Conservation (phyloP, 2,888 invertebrate genomes). For the Nycteola revayana region DNA sequence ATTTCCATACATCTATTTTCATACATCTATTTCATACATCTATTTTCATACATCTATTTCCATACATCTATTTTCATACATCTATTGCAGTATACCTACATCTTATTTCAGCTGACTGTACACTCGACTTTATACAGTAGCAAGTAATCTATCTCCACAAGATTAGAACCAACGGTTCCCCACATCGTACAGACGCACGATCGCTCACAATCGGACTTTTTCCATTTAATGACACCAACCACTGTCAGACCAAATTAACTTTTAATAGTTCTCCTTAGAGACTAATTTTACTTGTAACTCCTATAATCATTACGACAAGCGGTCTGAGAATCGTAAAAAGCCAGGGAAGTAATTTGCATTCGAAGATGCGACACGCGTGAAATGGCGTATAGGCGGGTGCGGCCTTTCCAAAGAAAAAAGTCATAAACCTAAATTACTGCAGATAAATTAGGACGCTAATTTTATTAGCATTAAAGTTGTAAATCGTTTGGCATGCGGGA, state of each 20-base stretch:
- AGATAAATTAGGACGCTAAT: slow-evolving; percentile 75
- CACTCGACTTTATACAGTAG: slow-evolving; percentile 3
- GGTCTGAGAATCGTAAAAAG: slow-evolving; percentile 67
- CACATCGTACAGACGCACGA: slow-evolving; percentile 21
- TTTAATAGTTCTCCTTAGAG: slow-evolving; percentile 29
- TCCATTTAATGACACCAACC: slow-evolving; percentile 16
- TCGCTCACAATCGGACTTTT: slow-evolving; percentile 6
- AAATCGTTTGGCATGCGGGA: slow-evolving; percentile 57
- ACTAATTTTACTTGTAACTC: slow-evolving; percentile 28
- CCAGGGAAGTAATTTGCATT: slow-evolving; percentile 71
- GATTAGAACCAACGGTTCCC: slow-evolving; percentile 34
- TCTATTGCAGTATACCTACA: too few species aligned
- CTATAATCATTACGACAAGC: slow-evolving; percentile 39
- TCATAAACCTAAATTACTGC: slow-evolving; percentile 64
- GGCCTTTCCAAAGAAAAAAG: slow-evolving; percentile 46
- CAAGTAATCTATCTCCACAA: slow-evolving; percentile 26
- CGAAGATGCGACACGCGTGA: slow-evolving; percentile 64
- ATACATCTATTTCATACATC: too few species aligned
- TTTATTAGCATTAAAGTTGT: slow-evolving; percentile 68
- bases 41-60: too few species aligned
- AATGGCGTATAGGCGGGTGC: slow-evolving; percentile 59
- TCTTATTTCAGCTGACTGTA: too few species aligned
- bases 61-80: too few species aligned
- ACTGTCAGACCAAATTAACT: slow-evolving; percentile 23
- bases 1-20: too few species aligned